Conservation (phyloP, 1,140 invertebrate genomes). For the Neodiprion fabricii region DNA sequence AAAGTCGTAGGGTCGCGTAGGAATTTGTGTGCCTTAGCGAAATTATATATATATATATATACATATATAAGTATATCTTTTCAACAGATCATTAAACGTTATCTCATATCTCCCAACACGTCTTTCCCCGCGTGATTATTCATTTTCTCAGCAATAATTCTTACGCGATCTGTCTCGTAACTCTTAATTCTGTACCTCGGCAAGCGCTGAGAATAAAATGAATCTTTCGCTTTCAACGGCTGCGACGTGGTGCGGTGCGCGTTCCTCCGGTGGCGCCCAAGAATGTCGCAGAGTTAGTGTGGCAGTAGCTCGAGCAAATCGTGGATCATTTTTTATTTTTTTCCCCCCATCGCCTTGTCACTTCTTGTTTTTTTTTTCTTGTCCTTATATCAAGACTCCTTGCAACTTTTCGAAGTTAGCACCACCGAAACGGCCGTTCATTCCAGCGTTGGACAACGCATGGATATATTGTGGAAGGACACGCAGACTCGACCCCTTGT, state of each 20-base stretch:
- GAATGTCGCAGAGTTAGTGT: slow-evolving; percentile 7
- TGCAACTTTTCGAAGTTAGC: neutral
- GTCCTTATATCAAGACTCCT: neutral
- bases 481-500: neutral
- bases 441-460: neutral
- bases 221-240: slow-evolving; percentile 4
- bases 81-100: neutral
- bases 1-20: neutral
- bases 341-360: neutral
- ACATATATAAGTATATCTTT: neutral
- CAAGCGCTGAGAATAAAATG: slow-evolving; percentile 5
- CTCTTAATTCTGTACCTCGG: slow-evolving; percentile 7
- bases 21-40: neutral
- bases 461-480: neutral
- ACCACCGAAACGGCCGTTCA: neutral
- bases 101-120: neutral
- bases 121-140: slow-evolving; percentile 2
- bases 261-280: neutral
- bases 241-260: neutral
- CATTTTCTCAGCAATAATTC: slow-evolving; percentile 5
- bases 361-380: neutral
- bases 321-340: neutral
- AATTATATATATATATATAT: neutral
- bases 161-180: neutral
- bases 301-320: slow-evolving; percentile 4